These are phyloP conservation scores for Fregetta grallaria DNA, from an alignment of 2,113 vertebrate genomes.

Conservation along the genomic window DNA sequence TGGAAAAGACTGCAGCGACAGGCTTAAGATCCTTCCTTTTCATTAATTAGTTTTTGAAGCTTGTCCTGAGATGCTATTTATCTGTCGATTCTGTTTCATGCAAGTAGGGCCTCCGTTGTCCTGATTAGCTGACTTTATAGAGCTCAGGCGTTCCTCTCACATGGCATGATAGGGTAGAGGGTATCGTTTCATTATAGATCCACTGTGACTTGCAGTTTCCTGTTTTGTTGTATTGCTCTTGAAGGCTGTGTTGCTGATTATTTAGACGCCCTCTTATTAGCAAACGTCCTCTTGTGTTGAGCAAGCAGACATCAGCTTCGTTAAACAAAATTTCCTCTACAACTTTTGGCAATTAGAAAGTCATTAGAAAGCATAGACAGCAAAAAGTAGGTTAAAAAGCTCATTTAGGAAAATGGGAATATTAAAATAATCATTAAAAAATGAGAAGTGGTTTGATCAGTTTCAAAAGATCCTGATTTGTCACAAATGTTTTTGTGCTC, in stretches of 20 bases:
- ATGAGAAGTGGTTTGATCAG: not conserved
- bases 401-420: not conserved
- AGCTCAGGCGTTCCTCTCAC: not conserved
- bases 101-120: not conserved
- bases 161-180: fast-evolving
- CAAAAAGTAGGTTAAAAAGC: not conserved
- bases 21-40: not conserved
- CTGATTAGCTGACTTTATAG: not conserved
- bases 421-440: not conserved
- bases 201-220: not conserved
- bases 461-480: not conserved
- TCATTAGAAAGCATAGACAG: not conserved
- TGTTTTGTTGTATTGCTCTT: not conserved
- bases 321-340: not conserved
- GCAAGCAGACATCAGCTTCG: not conserved
- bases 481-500: not conserved
- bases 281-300: not conserved
- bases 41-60: not conserved
- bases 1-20: not conserved
- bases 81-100: not conserved
- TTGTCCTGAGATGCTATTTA: not conserved
- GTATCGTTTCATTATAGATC: not conserved
- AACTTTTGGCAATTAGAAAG: not conserved
- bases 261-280: not conserved
- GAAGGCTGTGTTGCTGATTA: not conserved